Conservation (phyloP, 2,797 vertebrate species). For the Sebastolobus alascanus region DNA sequence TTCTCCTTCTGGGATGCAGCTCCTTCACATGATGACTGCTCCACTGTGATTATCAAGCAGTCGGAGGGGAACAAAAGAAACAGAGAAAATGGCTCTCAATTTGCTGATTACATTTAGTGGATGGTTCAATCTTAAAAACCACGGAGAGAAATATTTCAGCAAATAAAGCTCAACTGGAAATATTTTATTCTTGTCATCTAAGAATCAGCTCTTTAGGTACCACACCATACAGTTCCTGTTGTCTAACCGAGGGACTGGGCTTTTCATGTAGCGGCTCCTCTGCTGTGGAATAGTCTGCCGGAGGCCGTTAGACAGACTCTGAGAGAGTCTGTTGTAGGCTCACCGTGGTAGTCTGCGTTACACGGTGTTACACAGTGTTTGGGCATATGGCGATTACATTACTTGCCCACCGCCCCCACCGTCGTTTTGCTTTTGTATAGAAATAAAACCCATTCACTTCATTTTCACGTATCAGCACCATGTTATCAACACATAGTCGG, state of each 20-base stretch:
- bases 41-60: conserved; percentile 50
- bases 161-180: conserved; percentile 2
- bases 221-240: not conserved
- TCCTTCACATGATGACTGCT: conserved; percentile 45
- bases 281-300: not conserved
- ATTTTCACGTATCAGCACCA: not conserved
- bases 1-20: conserved; percentile 42
- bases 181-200: not conserved
- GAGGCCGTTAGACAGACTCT: not conserved
- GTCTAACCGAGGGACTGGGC: fast-evolving
- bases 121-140: not conserved
- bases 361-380: not conserved
- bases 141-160: not conserved
- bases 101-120: conserved; percentile 37
- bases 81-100: conserved; percentile 33
- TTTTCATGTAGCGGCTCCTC: not conserved
- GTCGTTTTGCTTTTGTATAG: not conserved
- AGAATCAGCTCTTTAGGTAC: not conserved
- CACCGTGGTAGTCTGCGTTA: fast-evolving
- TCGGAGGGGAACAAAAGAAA: conserved; percentile 31
- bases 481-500: not conserved
- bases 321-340: not conserved
- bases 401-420: not conserved
- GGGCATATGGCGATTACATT: not conserved
- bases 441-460: not conserved